phyloP scores from a whole-genome alignment of 2,113 vertebrate species.

The Prochilodus magdalenae region DNA sequence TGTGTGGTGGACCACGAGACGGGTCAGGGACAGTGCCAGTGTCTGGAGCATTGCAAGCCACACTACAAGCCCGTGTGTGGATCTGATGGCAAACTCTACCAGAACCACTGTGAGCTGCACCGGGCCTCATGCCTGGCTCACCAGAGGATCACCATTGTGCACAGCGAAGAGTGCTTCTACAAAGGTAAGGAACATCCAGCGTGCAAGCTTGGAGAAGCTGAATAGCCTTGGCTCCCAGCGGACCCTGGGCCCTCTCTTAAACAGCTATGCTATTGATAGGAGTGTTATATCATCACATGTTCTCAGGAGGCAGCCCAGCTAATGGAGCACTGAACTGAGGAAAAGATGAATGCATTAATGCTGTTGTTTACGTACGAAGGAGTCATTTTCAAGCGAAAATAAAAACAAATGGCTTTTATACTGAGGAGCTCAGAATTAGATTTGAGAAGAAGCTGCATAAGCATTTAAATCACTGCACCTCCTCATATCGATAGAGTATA shows the following conservation, averaged over 20 bases:
- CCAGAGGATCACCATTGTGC: constrained; percentile 88
- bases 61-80: constrained; percentile 95
- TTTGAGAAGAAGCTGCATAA: not conserved
- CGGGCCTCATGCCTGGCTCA: constrained; percentile 87
- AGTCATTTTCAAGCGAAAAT: not conserved
- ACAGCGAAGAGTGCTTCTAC: constrained; percentile 95
- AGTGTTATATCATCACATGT: not conserved
- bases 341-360: not conserved
- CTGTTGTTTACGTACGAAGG: not conserved
- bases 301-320: not conserved
- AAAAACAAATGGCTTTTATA: not conserved
- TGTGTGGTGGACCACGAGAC: constrained; percentile 82
- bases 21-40: constrained; percentile 83
- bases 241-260: not conserved
- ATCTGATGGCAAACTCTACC: constrained; percentile 92
- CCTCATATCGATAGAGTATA: not conserved
- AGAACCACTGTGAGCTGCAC: constrained; percentile 96
- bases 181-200: constrained; percentile 81
- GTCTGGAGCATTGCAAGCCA: constrained; percentile 87
- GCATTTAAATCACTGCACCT: not conserved
- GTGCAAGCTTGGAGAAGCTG: not conserved
- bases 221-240: not conserved
- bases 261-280: not conserved
- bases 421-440: not conserved
- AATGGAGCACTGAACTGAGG: not conserved